Conservation (phyloP, 2,113 vertebrate genomes). For the Hucho hucho region DNA sequence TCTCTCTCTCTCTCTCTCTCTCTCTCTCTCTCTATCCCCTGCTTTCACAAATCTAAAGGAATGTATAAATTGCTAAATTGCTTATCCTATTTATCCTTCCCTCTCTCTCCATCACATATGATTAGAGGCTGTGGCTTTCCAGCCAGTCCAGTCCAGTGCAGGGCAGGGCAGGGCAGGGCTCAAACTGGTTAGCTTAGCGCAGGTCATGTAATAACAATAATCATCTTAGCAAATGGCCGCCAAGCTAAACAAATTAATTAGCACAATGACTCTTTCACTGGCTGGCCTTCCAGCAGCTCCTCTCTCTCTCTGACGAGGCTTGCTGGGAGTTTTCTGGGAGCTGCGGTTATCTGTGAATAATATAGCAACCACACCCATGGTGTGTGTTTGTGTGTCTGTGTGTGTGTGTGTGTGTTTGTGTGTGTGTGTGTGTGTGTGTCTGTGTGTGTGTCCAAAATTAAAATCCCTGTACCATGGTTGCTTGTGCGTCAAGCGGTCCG, state of each 20-base stretch:
- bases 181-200: conserved; percentile 56
- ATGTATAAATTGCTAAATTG: conserved; percentile 62
- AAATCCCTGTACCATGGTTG: no score
- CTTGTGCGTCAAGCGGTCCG: no score
- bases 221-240: conserved; percentile 59
- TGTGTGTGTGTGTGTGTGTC: no score
- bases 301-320: conserved; percentile 7
- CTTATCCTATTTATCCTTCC: conserved; percentile 56
- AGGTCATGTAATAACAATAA: conserved; percentile 75
- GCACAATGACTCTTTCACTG: conserved; percentile 65
- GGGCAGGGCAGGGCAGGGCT: background rate
- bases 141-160: background rate
- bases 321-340: background rate
- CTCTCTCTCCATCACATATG: conserved; percentile 58
- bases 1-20: no score
- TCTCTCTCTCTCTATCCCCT: background rate
- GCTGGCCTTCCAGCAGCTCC: conserved; percentile 17
- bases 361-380: background rate
- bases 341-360: no score
- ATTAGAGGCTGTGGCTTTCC: conserved; percentile 39
- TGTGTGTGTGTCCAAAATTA: no score
- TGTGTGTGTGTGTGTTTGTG: no score
- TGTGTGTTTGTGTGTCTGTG: no score
- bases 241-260: conserved; percentile 73
- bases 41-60: conserved; percentile 59